These are phyloP conservation scores for Caenorhabditis panamensis DNA, from an alignment of 2,888 invertebrate species.

Conservation along the genomic window DNA sequence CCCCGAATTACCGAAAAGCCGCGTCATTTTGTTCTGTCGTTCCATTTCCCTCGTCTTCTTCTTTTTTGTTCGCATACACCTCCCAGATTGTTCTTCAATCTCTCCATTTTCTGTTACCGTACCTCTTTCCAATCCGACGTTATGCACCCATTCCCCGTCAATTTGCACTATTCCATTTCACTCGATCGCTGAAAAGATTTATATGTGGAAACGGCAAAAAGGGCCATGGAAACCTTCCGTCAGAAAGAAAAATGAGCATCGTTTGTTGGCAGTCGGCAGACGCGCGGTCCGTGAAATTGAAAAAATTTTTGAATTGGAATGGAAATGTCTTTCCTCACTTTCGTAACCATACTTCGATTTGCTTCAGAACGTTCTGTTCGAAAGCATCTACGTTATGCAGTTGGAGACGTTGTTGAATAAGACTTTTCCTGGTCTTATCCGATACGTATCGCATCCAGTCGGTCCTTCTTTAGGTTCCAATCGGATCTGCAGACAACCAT, in stretches of 20 bases:
- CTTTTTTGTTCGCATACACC: conserved; percentile 2
- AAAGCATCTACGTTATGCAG: too few species aligned
- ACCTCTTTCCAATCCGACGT: conserved; percentile 1
- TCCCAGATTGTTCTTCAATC: neutral
- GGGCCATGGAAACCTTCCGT: conserved; percentile 21
- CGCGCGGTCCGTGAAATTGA: conserved; percentile 40
- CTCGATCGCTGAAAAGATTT: conserved; percentile 19
- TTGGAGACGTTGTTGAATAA: too few species aligned
- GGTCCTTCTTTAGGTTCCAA: too few species aligned
- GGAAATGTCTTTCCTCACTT: neutral
- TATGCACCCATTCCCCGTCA: conserved; percentile 12
- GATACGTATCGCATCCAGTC: too few species aligned
- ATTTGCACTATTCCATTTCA: conserved; percentile 15
- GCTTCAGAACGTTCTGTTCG: too few species aligned
- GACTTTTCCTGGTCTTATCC: too few species aligned
- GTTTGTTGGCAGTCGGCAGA: conserved; percentile 1
- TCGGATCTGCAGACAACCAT: too few species aligned
- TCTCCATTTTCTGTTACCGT: conserved; percentile 10
- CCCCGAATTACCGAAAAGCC: conserved; percentile 17
- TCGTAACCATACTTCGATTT: neutral
- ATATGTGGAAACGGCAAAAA: conserved; percentile 23
- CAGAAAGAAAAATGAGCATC: conserved; percentile 5
- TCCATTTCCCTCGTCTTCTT: too few species aligned
- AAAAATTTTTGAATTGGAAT: conserved; percentile 11
- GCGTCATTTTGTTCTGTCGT: conserved; percentile 22